These are phyloP conservation scores for Pecten maximus DNA, from an alignment of 2,888 invertebrate genomes.

Conservation along the genomic window DNA sequence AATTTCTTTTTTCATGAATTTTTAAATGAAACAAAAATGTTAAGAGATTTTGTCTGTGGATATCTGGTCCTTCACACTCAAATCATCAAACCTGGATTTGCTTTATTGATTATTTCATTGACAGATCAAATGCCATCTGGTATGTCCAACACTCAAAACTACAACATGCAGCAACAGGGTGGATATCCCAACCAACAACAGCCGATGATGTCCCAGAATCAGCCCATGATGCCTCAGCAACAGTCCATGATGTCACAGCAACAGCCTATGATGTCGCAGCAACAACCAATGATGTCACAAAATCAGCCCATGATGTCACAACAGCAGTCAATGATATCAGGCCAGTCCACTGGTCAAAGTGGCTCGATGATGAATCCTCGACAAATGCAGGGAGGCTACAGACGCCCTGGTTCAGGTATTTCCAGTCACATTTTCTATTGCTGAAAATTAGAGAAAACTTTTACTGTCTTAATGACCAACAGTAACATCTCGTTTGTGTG, in stretches of 20 bases:
- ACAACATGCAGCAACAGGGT: constrained; percentile 56
- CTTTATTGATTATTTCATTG: not conserved
- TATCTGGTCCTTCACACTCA: not conserved
- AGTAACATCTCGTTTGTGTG: too few species aligned
- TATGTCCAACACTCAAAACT: constrained; percentile 54
- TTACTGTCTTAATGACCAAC: too few species aligned
- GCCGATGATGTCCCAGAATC: constrained; percentile 64
- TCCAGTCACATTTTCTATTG: too few species aligned
- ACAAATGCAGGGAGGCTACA: constrained; percentile 50
- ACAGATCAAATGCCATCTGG: constrained; percentile 35
- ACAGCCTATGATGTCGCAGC: constrained; percentile 69
- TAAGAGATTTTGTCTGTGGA: not conserved
- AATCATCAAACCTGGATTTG: not conserved
- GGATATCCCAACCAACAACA: constrained; percentile 63
- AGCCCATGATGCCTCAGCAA: constrained; percentile 66
- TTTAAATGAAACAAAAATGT: not conserved
- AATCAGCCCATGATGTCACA: constrained; percentile 64
- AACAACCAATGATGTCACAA: constrained; percentile 64
- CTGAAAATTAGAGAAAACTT: too few species aligned
- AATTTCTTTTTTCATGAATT: too few species aligned
- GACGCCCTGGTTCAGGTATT: constrained; percentile 30
- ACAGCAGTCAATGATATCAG: constrained; percentile 58
- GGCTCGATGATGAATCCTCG: constrained; percentile 49
- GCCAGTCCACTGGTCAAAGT: constrained; percentile 44
- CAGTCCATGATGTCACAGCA: constrained; percentile 70